A percentile compares a stretch with the other conserved stretches of the same genome.
Evolutionary conservation across 2,113 vertebrate genomes (phyloP).

Genomic region (Microtus oregoni): DNA sequence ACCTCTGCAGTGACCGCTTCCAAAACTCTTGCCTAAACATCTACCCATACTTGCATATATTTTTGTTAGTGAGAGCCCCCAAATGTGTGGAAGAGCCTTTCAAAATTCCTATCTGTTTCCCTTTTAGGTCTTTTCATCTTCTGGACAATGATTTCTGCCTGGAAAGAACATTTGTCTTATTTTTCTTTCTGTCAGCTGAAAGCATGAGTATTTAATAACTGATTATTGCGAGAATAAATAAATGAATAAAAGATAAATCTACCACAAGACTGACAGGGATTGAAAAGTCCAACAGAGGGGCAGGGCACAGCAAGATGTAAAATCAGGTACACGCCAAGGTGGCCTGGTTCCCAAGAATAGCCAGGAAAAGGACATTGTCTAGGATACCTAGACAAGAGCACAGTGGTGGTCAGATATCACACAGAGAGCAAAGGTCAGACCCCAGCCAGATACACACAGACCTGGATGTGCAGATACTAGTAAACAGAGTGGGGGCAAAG

Average conservation of each 20-base stretch:
- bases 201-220: neutral
- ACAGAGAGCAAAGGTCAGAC: conserved; percentile 8
- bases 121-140: neutral
- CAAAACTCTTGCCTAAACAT: neutral
- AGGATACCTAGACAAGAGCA: neutral
- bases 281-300: neutral
- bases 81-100: neutral
- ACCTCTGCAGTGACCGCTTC: neutral
- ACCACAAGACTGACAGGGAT: conserved; percentile 9
- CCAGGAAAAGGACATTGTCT: neutral
- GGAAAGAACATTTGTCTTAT: neutral
- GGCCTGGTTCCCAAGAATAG: neutral
- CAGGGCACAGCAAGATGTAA: neutral
- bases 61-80: neutral
- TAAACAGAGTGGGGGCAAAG: neutral
- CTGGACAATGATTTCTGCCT: neutral
- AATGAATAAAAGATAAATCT: conserved; percentile 32
- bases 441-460: neutral
- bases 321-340: neutral
- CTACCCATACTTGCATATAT: neutral
- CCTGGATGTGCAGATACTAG: neutral
- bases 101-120: neutral
- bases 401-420: neutral
- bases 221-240: neutral
- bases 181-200: neutral